A percentile compares a stretch with the other conserved stretches of the same genome.
phyloP scores from a whole-genome alignment of 2,113 vertebrate species.

The Trachemys scripta region DNA sequence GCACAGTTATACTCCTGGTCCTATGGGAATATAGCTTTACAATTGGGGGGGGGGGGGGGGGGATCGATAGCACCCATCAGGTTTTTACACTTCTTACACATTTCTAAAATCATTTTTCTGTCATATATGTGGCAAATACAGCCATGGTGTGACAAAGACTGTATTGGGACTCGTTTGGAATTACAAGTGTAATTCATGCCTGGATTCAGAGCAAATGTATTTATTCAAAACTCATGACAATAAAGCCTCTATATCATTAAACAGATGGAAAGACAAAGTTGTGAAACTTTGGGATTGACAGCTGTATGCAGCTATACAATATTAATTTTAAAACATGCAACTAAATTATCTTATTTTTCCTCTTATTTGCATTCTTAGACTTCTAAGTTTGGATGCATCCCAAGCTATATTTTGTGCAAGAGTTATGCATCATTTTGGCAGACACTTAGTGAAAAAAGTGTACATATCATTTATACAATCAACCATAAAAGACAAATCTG shows the following conservation, averaged over 20 bases:
- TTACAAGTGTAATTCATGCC: not conserved
- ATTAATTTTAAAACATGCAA: not conserved
- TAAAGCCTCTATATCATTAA: not conserved
- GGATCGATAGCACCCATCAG: not conserved
- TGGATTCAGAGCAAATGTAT: not conserved
- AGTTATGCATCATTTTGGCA: slow-evolving; percentile 47
- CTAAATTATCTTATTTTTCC: slow-evolving; percentile 7
- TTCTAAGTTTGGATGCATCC: slow-evolving; percentile 9
- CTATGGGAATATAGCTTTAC: not conserved
- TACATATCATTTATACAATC: slow-evolving; percentile 31
- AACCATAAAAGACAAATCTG: slow-evolving; percentile 46
- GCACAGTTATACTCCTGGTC: not conserved
- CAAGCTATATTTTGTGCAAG: slow-evolving; percentile 11
- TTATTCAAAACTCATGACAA: not conserved
- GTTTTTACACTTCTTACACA: not conserved
- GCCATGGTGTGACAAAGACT: not conserved
- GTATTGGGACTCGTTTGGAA: not conserved
- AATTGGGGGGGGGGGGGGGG: not conserved
- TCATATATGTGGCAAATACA: not conserved
- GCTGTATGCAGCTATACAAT: not conserved
- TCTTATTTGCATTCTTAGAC: not conserved
- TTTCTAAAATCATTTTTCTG: not conserved
- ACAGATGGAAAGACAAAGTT: not conserved
- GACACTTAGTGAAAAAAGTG: slow-evolving; percentile 47
- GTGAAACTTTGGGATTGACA: not conserved